Evolutionary conservation across 35 echinoderm and acorn worm species (phyloP).

Genomic region (Patiria miniata): DNA sequence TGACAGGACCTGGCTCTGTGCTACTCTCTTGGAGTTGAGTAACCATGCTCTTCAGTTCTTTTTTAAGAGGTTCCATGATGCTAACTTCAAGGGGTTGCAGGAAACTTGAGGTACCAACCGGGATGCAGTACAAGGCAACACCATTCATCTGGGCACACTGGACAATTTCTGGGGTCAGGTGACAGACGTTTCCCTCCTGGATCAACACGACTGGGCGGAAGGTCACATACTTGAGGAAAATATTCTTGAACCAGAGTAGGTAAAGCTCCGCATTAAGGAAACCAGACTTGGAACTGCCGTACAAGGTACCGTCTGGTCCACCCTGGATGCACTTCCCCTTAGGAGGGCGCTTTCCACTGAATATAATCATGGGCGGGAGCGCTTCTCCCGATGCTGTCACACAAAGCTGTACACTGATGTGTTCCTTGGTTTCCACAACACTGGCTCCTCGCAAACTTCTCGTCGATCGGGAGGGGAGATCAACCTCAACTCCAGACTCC

Average conservation of each 20-base stretch:
- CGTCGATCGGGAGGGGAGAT: not conserved
- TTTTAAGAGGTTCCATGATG: not conserved
- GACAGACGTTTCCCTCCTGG: not conserved
- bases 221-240: conserved; percentile 1
- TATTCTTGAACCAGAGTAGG: conserved; percentile 7
- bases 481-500: conserved; percentile 7
- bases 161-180: conserved; percentile 11
- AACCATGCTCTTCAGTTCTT: not conserved
- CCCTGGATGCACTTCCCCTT: not conserved
- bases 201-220: not conserved
- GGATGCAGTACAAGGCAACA: conserved; percentile 8
- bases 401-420: conserved; percentile 9
- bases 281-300: not conserved
- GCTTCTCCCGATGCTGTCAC: not conserved
- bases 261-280: not conserved
- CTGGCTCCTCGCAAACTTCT: not conserved
- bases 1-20: not conserved
- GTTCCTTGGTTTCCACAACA: conserved; percentile 12
- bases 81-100: conserved; percentile 3
- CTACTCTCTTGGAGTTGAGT: not conserved
- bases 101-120: not conserved
- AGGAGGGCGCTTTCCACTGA: not conserved
- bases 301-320: not conserved
- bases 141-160: not conserved
- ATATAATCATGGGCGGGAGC: conserved; percentile 4